Evolutionary conservation across 2,113 vertebrate species (phyloP), one percentile per base, ranked within the genome.

Genomic region (Eleginops maclovinus): DNA sequence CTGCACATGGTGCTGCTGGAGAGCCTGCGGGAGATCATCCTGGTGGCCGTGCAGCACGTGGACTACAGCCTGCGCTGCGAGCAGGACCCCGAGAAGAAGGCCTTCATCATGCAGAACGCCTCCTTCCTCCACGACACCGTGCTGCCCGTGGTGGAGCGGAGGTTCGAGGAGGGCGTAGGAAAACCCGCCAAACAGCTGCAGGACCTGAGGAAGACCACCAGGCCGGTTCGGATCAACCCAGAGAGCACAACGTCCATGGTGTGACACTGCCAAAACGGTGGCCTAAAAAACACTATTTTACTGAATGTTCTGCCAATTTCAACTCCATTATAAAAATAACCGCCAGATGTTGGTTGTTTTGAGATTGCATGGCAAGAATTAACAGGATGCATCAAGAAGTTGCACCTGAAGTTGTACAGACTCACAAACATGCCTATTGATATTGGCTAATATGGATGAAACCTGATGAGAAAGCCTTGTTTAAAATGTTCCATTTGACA

Each of bases 51-150:
- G 58, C 98, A 99, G 89, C 98, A 99, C 1, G 98, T 99, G 26
- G 98, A 99, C 93, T 99, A 99, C 89, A 98, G 98, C 86, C 94
- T 99, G 36, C 96, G 98, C 9, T 99, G 98, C 28, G 98, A 99
- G 87, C 98, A 99, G 92, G 98, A 99, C 60, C 88, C 95, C 0
- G 98, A 99, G 91, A 99, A 98, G 92, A 99, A 99, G 87, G 81
- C 92, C 8, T 99, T 99, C 83, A 95, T 99, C 80, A 74, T 96
- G 67, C 97, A 96, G 83, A 99, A 99, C 3, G 98, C 96, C 15
- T 92, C 94, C 56, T 99, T 99, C 89, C 94, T 99, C 8, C 97
- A 99, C 28, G 98, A 99, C 89, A 98, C 95, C 3, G 98, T 99
- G 72, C 97, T 99, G 75, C 97, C 97, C 0, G 97, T 98, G 87